Conservation (phyloP, 2,797 vertebrate genomes). For the Arctocebus calabarensis region DNA sequence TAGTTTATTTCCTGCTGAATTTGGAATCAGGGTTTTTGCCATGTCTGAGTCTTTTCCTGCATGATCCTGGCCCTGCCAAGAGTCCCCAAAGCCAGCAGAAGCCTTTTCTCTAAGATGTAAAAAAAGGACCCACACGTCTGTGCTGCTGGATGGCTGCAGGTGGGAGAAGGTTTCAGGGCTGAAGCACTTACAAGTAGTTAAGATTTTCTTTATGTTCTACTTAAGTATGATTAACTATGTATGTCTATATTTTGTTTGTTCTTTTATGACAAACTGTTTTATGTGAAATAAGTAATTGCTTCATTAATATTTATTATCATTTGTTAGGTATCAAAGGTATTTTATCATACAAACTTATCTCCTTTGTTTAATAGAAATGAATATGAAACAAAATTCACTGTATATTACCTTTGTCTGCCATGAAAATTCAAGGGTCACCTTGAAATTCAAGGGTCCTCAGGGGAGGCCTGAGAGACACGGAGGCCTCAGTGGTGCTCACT, state of each 20-base stretch:
- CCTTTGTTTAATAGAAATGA: neutral
- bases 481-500: rapidly evolving
- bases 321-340: neutral
- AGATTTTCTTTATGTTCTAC: neutral
- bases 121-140: neutral
- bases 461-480: rapidly evolving
- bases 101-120: neutral
- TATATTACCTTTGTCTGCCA: neutral
- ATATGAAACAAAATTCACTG: neutral
- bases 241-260: neutral
- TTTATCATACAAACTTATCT: neutral
- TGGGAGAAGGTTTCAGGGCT: neutral
- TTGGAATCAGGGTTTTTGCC: neutral
- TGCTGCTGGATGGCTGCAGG: rapidly evolving
- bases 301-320: slow-evolving; percentile 16
- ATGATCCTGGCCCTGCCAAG: neutral
- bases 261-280: neutral
- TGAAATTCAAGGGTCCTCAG: neutral
- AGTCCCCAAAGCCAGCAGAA: neutral
- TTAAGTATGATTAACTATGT: neutral
- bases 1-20: slow-evolving; percentile 58
- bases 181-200: neutral
- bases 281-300: neutral
- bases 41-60: neutral
- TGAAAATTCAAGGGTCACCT: neutral